Evolutionary conservation across 2,113 vertebrate species (phyloP), one percentile per base, ranked within the genome.

Genomic region (Hiodon alosoides): DNA sequence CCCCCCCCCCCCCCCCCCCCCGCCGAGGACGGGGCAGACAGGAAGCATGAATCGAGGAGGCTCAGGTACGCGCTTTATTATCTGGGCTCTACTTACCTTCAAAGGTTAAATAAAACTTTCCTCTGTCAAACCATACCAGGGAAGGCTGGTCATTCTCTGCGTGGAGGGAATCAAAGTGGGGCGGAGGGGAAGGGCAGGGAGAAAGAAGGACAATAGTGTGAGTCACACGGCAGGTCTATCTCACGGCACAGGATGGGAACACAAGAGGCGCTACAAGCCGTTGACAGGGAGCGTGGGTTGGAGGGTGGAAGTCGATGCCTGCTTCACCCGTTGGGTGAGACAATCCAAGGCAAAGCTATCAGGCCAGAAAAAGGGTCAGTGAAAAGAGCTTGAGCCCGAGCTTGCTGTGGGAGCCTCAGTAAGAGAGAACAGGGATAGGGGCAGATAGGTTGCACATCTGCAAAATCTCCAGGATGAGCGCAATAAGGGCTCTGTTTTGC

Each of bases 71-170:
- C 78, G 54, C 93, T 92, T 83, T 68, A 70, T 31, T 82, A 82
- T 83, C 86, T 78, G 86, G 88, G 92, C 83, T 87, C 87, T 90
- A 98, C 97, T 99, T 98, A 99, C 97, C 97, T 98, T 99, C 97
- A 89, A 99, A 99, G 89, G 97, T 99, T 95, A 99, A 98, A 98
- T 99, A 99, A 98, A 99, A 99, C 94, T 99, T 98, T 94, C 97
- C 97, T 98, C 96, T 95, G 96, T 99, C 97, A 99, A 99, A 98
- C 97, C 97, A 99, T 91, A 98, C 97, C 94, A 98, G 95, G 93
- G 96, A 98, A 92, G 96, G 97, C 94, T 99, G 97, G 93, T 98
- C 96, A 95, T 96, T 98, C 93, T 99, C 97, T 99, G 97, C 95
- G 91, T 94, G 92, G 93, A 91, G 90, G 65, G 11, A 52, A 89